Conservation (phyloP, 2,113 vertebrate genomes). For the Thamnaconus septentrionalis region DNA sequence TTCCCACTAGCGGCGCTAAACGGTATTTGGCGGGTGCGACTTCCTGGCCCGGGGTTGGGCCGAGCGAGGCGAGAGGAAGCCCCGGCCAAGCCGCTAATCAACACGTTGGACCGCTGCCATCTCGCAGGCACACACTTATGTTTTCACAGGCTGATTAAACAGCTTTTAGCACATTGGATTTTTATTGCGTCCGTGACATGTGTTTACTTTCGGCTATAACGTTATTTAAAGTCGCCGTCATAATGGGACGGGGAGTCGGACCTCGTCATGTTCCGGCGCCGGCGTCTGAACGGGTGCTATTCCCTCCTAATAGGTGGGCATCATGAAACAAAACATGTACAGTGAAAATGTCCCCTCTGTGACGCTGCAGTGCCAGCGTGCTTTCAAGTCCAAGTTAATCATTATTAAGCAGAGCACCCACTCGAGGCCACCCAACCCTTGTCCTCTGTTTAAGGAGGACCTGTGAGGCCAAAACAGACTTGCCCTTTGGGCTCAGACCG, state of each 20-base stretch:
- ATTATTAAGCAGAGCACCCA: conserved; percentile 29
- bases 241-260: conserved; percentile 46
- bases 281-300: too few relatives aligned
- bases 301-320: too few relatives aligned
- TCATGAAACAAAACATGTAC: conserved; percentile 34
- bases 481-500: conserved; percentile 25
- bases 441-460: conserved; percentile 26
- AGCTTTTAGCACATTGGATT: conserved; percentile 71
- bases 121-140: conserved; percentile 61
- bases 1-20: conserved; percentile 59
- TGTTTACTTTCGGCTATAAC: conserved; percentile 71
- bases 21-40: conserved; percentile 71
- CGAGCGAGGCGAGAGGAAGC: conserved; percentile 60
- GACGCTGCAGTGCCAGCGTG: conserved; percentile 38
- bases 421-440: conserved; percentile 1
- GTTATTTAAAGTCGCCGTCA: conserved; percentile 71
- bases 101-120: conserved; percentile 63
- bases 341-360: conserved; percentile 36
- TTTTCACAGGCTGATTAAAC: conserved; percentile 71
- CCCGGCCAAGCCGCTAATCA: conserved; percentile 72
- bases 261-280: conserved; percentile 20
- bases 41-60: conserved; percentile 72
- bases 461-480: conserved; percentile 32
- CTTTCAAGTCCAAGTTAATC: conserved; percentile 31
- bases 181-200: conserved; percentile 70